A percentile compares a stretch with the other conserved stretches of the same genome.
phyloP scores from a whole-genome alignment of 92 coral and sea anemone genomes.

The Porites divaricata region DNA sequence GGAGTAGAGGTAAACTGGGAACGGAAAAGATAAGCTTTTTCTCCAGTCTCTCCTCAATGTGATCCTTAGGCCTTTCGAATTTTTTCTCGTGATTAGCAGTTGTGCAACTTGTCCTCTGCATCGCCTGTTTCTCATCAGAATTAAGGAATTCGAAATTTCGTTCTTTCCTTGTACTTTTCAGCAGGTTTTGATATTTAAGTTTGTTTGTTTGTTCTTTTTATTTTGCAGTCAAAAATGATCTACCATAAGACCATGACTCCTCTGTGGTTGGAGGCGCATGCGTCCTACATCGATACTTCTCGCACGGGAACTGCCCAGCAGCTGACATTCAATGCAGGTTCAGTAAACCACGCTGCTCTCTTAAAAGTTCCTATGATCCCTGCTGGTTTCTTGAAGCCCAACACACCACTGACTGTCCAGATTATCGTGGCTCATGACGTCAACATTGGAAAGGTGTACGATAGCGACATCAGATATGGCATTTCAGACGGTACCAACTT shows the following conservation, averaged over 20 bases:
- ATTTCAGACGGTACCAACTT: slow-evolving; percentile 43
- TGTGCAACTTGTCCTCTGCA: no score
- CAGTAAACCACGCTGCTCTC: slow-evolving; percentile 18
- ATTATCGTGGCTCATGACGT: slow-evolving; percentile 31
- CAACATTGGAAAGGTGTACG: slow-evolving; percentile 1
- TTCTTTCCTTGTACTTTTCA: neutral
- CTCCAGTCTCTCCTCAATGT: no score
- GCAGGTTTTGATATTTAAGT: neutral
- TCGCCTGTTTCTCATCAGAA: no score
- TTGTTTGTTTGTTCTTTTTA: neutral
- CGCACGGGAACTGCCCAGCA: slow-evolving; percentile 26
- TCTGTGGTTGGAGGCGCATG: slow-evolving; percentile 28
- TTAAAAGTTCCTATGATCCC: slow-evolving; percentile 35
- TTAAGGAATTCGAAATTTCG: no score
- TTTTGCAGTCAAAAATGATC: neutral
- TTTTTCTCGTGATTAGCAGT: no score
- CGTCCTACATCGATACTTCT: slow-evolving; percentile 47
- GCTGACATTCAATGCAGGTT: slow-evolving; percentile 58
- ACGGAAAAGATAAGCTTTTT: no score
- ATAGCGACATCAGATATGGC: slow-evolving; percentile 46
- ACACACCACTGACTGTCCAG: slow-evolving; percentile 41
- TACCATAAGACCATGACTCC: slow-evolving; percentile 55
- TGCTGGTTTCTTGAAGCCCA: neutral
- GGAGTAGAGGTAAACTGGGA: neutral
- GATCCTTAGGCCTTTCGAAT: no score